Evolutionary conservation across 2,113 vertebrate species (phyloP).

Genomic region (Aramus guarauna): DNA sequence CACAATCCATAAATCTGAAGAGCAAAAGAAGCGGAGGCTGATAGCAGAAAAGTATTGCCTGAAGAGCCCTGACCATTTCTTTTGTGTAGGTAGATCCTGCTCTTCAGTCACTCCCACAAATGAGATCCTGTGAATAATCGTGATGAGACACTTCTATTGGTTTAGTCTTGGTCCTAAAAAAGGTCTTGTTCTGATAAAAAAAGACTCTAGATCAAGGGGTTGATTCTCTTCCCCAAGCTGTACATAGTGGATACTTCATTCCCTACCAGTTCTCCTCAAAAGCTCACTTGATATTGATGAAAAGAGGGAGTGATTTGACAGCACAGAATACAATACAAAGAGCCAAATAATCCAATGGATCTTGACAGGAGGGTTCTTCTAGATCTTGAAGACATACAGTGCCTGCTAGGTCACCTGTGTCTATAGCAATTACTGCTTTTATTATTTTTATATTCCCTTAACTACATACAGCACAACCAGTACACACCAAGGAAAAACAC

Average conservation of each 20-base stretch:
- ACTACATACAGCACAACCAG: background rate
- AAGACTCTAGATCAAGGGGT: background rate
- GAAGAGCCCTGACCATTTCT: background rate
- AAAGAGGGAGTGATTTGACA: background rate
- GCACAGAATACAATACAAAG: background rate
- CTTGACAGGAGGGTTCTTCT: background rate
- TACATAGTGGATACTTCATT: background rate
- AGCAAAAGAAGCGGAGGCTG: background rate
- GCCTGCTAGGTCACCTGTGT: background rate
- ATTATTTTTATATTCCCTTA: background rate
- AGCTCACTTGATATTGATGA: background rate
- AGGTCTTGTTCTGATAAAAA: background rate
- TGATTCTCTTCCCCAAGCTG: background rate
- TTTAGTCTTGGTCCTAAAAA: background rate
- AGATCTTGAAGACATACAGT: background rate
- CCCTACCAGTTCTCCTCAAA: background rate
- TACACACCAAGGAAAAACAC: background rate
- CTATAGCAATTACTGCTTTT: background rate
- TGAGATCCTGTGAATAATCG: background rate
- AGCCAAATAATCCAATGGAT: background rate
- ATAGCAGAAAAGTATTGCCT: background rate
- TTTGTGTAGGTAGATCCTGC: background rate
- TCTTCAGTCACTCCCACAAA: background rate
- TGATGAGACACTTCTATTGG: background rate
- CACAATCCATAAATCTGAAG: background rate